Base-by-base conservation (phyloP, 2,113 vertebrate species). In the Recurvirostra avosetta region DNA sequence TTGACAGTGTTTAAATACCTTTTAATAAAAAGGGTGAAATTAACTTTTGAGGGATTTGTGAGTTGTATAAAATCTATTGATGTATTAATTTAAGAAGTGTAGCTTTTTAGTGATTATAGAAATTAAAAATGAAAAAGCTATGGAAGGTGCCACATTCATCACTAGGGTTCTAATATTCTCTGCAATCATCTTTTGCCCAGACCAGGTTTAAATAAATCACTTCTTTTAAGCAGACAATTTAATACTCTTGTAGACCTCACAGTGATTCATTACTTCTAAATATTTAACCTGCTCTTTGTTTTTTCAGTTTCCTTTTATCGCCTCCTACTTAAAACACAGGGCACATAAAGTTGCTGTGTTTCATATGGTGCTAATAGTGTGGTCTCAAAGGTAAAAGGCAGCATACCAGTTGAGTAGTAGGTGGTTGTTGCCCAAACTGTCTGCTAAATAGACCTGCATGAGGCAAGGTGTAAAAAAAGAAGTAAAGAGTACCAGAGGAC, bases 81-180 rank as follows among this genome's bases (percentile, higher is more conserved):
- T 94, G 90, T 93, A 81, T 94, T 96, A 91, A 95, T 96, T 91
- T 96, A 80, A 86, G 79, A 91, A 92, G 47, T 81, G 86, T 92
- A 87, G 61, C 86, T 94, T 81, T 95, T 91, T 50, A 88, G 86
- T 73, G 83, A 95, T 95, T 95, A 94, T 40, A 95, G 94, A 92
- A 95, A 87, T 87, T 72, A 85, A 81, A 92, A 94, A 91, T 65
- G 40, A 63, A 81, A 92, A 87, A 43, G 40, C 87, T 12, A 0
- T 47, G 40, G 81, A 94, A 94, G 70, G 73, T 94, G 77, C 74
- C 76, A 58, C 53, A 25, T 75, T 92, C 73, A 66, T 85, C 53
- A 27, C 40, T 90, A 32, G 36, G 65, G 29, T 95, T 72, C 45
- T 68, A 81, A 63, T 61, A 38, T 61, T 91, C 73, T 74, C 72